Conservation (phyloP, 1,140 invertebrate genomes). For the Brachystomella parvula region DNA sequence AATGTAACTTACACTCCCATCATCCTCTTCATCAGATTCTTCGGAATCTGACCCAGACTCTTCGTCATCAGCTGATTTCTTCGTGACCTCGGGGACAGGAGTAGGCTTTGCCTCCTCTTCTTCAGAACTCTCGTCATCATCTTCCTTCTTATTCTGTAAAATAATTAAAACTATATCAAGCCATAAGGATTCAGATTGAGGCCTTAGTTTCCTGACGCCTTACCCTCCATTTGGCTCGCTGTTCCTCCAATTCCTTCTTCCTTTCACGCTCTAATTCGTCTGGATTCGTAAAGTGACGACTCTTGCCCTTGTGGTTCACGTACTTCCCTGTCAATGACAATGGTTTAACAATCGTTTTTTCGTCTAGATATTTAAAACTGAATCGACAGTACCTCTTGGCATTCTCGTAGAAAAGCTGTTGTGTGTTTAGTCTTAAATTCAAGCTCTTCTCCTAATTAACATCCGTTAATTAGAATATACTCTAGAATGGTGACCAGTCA, state of each 20-base stretch:
- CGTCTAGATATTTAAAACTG: no score
- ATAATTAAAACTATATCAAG: conserved; percentile 39
- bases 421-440: no score
- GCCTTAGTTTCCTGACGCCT: conserved; percentile 40
- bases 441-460: no score
- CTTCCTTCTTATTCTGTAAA: conserved; percentile 51
- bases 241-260: conserved; percentile 58
- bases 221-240: conserved; percentile 55
- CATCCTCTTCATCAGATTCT: conserved; percentile 36
- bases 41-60: conserved; percentile 25
- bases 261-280: conserved; percentile 81
- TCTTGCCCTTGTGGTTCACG: conserved; percentile 83
- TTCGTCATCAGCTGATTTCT: conserved; percentile 45
- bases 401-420: no score
- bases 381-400: not conserved
- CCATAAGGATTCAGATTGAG: conserved; percentile 37
- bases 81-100: conserved; percentile 39
- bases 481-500: no score
- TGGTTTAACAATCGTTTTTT: no score
- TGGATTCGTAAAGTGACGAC: conserved; percentile 84
- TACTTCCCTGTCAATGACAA: conserved; percentile 81
- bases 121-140: conserved; percentile 38
- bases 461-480: no score
- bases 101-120: conserved; percentile 39
- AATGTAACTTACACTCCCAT: conserved; percentile 28